These are phyloP conservation scores for Epiperipatus broadwayi DNA, from an alignment of 2,888 invertebrate species.

Conservation along the genomic window DNA sequence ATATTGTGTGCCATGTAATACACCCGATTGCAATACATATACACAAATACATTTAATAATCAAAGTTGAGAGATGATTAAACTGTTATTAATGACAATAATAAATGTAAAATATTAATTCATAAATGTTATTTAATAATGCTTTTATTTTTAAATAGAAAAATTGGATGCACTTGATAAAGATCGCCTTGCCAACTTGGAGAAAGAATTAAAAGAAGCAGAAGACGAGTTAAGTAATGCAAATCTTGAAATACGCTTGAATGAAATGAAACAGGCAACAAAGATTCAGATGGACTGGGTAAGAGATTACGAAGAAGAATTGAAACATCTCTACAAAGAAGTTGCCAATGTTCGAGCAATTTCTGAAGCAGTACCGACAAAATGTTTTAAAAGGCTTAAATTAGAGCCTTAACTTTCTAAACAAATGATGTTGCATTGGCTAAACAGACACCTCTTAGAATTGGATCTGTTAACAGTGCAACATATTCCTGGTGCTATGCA, in stretches of 20 bases:
- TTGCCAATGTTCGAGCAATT: slow-evolving; percentile 25
- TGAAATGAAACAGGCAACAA: not conserved
- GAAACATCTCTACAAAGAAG: slow-evolving; percentile 21
- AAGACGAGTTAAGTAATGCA: slow-evolving; percentile 21
- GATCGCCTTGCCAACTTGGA: no score
- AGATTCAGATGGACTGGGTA: slow-evolving; percentile 5
- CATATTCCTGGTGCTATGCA: no score
- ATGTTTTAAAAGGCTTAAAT: slow-evolving; percentile 21
- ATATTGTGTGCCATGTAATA: no score
- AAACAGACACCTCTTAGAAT: not conserved
- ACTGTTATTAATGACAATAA: slow-evolving; percentile 7
- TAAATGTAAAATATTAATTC: not conserved
- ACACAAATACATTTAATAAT: no score
- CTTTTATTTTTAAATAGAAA: slow-evolving; percentile 20
- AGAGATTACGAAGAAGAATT: slow-evolving; percentile 22
- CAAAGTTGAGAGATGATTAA: no score
- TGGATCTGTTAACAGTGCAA: no score
- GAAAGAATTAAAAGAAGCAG: slow-evolving; percentile 24
- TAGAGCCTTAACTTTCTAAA: slow-evolving; percentile 11
- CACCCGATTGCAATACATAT: no score
- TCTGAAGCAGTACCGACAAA: slow-evolving; percentile 24
- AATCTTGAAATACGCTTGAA: slow-evolving; percentile 20
- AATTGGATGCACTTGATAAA: slow-evolving; percentile 26
- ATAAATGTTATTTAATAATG: no score
- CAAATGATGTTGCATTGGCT: not conserved